Evolutionary conservation across 92 coral and sea anemone species (phyloP).

Genomic region (Zoanthus sansibaricus): DNA sequence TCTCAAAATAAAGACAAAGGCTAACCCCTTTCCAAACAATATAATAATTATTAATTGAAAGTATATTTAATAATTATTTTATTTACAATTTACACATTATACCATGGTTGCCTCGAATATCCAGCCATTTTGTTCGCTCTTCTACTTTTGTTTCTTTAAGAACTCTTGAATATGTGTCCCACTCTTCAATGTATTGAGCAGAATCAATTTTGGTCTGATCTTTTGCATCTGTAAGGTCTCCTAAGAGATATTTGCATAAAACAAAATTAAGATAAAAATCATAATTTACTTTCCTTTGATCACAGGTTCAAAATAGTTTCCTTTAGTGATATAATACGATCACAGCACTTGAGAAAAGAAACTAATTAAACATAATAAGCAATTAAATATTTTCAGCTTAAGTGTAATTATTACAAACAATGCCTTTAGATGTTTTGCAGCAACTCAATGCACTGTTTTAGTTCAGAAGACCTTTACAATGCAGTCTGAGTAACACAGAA

Average conservation of each 20-base stretch:
- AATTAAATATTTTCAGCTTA: too few species aligned
- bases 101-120: constrained; percentile 97
- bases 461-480: too few species aligned
- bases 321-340: too few species aligned
- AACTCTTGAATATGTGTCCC: constrained; percentile 81
- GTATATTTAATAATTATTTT: not conserved
- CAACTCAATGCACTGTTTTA: too few species aligned
- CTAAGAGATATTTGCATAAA: constrained; percentile 24
- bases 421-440: too few species aligned
- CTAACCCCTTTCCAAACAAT: not conserved
- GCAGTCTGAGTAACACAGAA: too few species aligned
- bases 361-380: too few species aligned
- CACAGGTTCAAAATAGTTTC: too few species aligned
- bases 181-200: constrained; percentile 88
- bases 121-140: constrained; percentile 90
- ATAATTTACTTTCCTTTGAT: too few species aligned
- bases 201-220: constrained; percentile 80
- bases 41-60: not conserved
- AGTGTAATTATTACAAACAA: too few species aligned
- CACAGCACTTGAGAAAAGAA: too few species aligned
- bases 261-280: too few species aligned
- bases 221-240: constrained; percentile 98
- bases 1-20: not conserved
- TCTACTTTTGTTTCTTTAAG: constrained; percentile 76
- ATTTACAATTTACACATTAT: not conserved